Percentiles rank a stretch among this genome's conserved stretches.
Conservation (phyloP, 2,797 vertebrate genomes). For the Borostomias antarcticus region DNA sequence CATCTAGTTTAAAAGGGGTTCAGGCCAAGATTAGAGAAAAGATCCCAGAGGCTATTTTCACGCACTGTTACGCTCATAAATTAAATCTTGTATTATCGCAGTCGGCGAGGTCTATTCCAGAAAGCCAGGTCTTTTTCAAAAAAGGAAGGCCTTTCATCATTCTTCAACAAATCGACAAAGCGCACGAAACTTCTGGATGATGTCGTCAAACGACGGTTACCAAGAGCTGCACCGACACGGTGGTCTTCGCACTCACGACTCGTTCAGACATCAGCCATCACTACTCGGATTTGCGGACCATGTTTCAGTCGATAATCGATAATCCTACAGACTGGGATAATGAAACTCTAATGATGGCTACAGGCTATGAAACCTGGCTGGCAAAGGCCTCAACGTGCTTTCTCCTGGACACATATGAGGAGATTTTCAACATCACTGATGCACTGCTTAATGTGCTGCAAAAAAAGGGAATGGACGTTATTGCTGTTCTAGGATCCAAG, state of each 20-base stretch:
- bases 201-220: constrained; percentile 18
- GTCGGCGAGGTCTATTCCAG: constrained; percentile 17
- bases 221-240: constrained; percentile 16
- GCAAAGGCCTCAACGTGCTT: constrained; percentile 25
- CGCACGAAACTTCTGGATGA: constrained; percentile 13
- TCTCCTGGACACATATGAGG: constrained; percentile 15
- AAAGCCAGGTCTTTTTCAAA: constrained; percentile 23
- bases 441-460: constrained; percentile 22
- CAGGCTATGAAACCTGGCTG: constrained; percentile 15
- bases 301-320: constrained; percentile 17
- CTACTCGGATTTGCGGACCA: constrained; percentile 9
- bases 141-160: constrained; percentile 3
- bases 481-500: constrained; percentile 8
- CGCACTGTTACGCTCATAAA: constrained; percentile 26
- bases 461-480: constrained; percentile 23
- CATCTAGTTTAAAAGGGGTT: constrained; percentile 19
- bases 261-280: constrained; percentile 10
- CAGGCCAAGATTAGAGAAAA: constrained; percentile 23
- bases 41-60: constrained; percentile 18
- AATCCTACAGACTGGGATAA: constrained; percentile 16
- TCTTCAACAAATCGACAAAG: constrained; percentile 20
- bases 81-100: constrained; percentile 26
- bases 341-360: constrained; percentile 25
- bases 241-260: constrained; percentile 19
- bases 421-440: constrained; percentile 12